Percentiles rank a stretch among this genome's conserved stretches.
These are phyloP conservation scores for Synodontis membranacea DNA, from an alignment of 2,113 vertebrate genomes.

Conservation along the genomic window DNA sequence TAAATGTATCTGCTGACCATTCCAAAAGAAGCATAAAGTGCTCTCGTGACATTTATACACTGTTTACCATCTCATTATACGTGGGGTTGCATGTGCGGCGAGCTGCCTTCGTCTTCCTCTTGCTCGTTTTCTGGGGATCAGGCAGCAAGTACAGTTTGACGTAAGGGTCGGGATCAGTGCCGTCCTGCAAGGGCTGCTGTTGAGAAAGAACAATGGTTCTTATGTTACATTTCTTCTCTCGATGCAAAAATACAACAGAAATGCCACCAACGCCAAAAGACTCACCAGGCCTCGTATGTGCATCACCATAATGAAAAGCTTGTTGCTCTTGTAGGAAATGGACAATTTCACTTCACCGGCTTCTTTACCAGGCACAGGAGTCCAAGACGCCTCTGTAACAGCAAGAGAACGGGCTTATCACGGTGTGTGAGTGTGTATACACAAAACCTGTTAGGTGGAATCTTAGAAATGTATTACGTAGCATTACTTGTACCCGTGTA, in stretches of 20 bases:
- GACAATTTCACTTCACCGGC: slow-evolving; percentile 93
- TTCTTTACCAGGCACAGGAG: slow-evolving; percentile 78
- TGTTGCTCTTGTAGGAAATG: slow-evolving; percentile 92
- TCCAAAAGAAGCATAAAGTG: neutral
- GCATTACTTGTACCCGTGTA: neutral
- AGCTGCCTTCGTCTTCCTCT: slow-evolving; percentile 96
- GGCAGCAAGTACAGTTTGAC: slow-evolving; percentile 97
- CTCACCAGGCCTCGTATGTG: slow-evolving; percentile 93
- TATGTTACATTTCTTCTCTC: neutral
- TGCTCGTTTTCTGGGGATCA: slow-evolving; percentile 93
- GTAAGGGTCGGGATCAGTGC: slow-evolving; percentile 92
- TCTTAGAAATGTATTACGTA: neutral
- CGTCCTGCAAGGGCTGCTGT: slow-evolving; percentile 87
- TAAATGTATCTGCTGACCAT: neutral
- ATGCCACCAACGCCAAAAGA: slow-evolving; percentile 7
- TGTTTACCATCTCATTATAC: slow-evolving; percentile 92
- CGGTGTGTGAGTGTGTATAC: neutral
- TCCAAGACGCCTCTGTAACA: slow-evolving; percentile 79
- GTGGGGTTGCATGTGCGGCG: slow-evolving; percentile 96
- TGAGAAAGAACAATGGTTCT: slow-evolving; percentile 8
- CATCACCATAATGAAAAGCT: slow-evolving; percentile 98
- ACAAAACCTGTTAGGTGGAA: neutral
- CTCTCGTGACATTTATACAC: neutral
- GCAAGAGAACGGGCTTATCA: slow-evolving; percentile 17
- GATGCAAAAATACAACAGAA: neutral